Evolutionary conservation across 1,140 invertebrate species (phyloP).

Genomic region (Scaptomyza pallida): DNA sequence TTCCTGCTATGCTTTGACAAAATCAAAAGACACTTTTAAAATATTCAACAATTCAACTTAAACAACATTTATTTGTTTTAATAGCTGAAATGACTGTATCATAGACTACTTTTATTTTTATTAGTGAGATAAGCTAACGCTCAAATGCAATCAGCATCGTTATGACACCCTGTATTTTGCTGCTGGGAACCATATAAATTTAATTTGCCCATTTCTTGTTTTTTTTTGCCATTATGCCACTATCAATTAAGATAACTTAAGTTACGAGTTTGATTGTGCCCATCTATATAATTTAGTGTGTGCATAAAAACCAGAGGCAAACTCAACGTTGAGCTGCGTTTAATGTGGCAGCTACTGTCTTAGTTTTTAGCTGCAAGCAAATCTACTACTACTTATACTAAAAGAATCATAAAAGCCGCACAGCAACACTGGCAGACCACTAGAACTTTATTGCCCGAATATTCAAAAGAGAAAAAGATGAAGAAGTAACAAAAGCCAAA

Average conservation of each 20-base stretch:
- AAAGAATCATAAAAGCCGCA: constrained; percentile 34
- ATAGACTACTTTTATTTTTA: too few species aligned
- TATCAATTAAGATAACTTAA: constrained; percentile 32
- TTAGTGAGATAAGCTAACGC: not conserved
- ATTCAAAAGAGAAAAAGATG: constrained; percentile 1
- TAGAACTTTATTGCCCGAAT: constrained; percentile 19
- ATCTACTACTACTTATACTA: constrained; percentile 53
- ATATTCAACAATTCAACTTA: too few species aligned
- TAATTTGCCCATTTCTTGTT: not conserved
- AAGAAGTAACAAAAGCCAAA: constrained; percentile 17
- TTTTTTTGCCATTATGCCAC: constrained; percentile 12
- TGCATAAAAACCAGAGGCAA: constrained; percentile 22
- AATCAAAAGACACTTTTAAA: too few species aligned
- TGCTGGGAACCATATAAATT: constrained; percentile 6
- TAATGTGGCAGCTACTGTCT: constrained; percentile 54
- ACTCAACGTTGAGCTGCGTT: constrained; percentile 1
- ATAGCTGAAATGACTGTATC: too few species aligned
- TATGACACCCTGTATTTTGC: not conserved
- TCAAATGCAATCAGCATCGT: not conserved
- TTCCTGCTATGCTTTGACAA: too few species aligned
- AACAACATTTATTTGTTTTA: too few species aligned
- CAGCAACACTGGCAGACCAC: constrained; percentile 35
- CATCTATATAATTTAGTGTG: constrained; percentile 39
- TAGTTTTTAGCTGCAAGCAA: constrained; percentile 6
- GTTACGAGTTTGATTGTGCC: constrained; percentile 3